Percentiles rank a stretch among this genome's conserved stretches.
phyloP scores from a whole-genome alignment of 2,888 invertebrate genomes.

The Caenorhabditis sp. region DNA sequence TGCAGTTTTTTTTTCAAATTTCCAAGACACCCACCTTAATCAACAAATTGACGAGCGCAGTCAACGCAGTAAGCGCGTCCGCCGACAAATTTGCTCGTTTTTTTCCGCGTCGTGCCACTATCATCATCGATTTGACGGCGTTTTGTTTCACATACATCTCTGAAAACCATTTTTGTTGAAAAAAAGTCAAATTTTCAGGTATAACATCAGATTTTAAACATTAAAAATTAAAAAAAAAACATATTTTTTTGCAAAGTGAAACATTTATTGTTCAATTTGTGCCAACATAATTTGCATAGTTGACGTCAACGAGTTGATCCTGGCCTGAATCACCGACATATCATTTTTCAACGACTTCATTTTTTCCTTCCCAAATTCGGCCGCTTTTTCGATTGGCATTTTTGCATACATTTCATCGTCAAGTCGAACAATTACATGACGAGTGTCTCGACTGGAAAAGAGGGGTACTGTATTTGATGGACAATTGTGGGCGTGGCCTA shows the following conservation, averaged over 20 bases:
- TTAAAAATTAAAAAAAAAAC: background rate
- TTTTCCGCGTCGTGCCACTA: conserved; percentile 32
- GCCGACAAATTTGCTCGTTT: conserved; percentile 12
- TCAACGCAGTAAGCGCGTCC: conserved; percentile 19
- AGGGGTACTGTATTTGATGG: background rate
- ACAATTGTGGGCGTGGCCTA: conserved; percentile 4
- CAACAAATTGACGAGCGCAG: conserved; percentile 29
- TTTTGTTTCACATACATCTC: conserved; percentile 26
- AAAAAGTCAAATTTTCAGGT: too few species aligned
- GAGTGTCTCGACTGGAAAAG: conserved; percentile 37
- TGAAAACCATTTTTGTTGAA: background rate
- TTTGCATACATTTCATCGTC: conserved; percentile 38
- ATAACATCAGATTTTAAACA: too few species aligned
- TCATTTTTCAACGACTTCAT: conserved; percentile 20
- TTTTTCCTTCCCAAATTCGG: conserved; percentile 29
- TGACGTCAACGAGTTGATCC: conserved; percentile 9
- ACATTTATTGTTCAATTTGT: background rate
- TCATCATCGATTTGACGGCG: conserved; percentile 29
- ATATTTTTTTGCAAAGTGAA: background rate
- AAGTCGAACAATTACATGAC: conserved; percentile 42
- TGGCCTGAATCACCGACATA: conserved; percentile 1
- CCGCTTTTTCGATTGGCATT: conserved; percentile 35
- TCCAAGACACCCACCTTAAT: too few species aligned
- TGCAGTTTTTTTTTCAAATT: too few species aligned
- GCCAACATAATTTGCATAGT: conserved; percentile 4